A percentile compares a stretch with the other conserved stretches of the same genome.
Conservation (phyloP, 2,113 vertebrate genomes). For the Python bivittatus region DNA sequence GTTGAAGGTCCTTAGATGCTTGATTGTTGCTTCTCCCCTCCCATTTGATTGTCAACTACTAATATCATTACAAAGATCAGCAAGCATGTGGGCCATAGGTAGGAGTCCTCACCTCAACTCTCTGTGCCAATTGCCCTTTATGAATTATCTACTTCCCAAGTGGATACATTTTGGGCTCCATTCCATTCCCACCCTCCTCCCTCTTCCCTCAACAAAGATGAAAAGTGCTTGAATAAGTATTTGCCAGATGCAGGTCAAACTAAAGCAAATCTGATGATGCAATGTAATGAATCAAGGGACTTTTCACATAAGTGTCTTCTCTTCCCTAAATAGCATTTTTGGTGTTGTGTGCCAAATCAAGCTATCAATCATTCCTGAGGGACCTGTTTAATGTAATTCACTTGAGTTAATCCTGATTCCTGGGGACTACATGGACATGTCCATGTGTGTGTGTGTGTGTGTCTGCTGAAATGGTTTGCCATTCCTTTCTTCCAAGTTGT, state of each 20-base stretch:
- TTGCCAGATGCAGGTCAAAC: not conserved
- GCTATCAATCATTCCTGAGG: not conserved
- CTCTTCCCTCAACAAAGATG: not conserved
- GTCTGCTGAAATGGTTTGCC: too few relatives aligned
- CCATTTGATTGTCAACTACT: too few relatives aligned
- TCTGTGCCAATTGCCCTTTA: not conserved
- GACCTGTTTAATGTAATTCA: not conserved
- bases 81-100: too few relatives aligned
- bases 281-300: not conserved
- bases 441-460: not conserved
- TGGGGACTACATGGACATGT: not conserved
- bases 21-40: too few relatives aligned
- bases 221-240: not conserved
- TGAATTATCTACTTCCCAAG: not conserved
- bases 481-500: too few relatives aligned
- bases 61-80: too few relatives aligned
- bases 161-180: not conserved
- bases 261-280: not conserved
- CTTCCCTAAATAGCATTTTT: not conserved
- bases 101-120: too few relatives aligned
- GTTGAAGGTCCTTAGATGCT: too few relatives aligned
- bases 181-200: not conserved
- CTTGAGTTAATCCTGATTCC: not conserved
- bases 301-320: not conserved
- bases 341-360: not conserved